These are phyloP conservation scores for Vidua chalybeata DNA, from an alignment of 2,113 vertebrate species.

Conservation along the genomic window DNA sequence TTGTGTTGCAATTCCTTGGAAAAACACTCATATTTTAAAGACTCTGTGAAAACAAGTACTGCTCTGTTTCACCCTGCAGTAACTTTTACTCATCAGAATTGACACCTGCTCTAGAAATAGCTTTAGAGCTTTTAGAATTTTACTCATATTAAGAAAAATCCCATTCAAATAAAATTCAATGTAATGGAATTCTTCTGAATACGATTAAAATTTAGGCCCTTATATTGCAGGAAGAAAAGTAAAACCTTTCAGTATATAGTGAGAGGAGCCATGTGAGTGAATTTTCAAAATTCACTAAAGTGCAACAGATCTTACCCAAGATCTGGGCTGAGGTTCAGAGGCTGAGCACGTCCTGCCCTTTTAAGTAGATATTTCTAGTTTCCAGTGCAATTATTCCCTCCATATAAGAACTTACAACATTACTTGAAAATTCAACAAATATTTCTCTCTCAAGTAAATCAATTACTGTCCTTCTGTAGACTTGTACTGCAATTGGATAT, in stretches of 20 bases:
- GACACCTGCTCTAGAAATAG: background rate
- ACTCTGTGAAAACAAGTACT: background rate
- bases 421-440: conserved; percentile 30
- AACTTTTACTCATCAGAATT: background rate
- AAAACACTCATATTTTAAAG: background rate
- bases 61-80: background rate
- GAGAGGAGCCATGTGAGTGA: background rate
- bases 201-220: background rate
- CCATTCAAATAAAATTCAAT: background rate
- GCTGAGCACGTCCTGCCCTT: background rate
- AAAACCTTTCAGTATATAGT: background rate
- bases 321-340: conserved; percentile 20
- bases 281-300: conserved; percentile 1
- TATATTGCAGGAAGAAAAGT: background rate
- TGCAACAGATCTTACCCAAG: conserved; percentile 7
- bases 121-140: background rate
- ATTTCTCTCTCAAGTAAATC: background rate
- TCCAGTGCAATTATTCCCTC: conserved; percentile 19
- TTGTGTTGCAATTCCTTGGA: background rate
- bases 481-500: background rate
- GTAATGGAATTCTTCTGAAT: background rate
- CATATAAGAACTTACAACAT: background rate
- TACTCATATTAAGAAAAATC: background rate
- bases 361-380: conserved; percentile 22
- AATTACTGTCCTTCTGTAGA: background rate